Evolutionary conservation across 2,797 vertebrate genomes (phyloP).

Genomic region (Choloepus didactylus): DNA sequence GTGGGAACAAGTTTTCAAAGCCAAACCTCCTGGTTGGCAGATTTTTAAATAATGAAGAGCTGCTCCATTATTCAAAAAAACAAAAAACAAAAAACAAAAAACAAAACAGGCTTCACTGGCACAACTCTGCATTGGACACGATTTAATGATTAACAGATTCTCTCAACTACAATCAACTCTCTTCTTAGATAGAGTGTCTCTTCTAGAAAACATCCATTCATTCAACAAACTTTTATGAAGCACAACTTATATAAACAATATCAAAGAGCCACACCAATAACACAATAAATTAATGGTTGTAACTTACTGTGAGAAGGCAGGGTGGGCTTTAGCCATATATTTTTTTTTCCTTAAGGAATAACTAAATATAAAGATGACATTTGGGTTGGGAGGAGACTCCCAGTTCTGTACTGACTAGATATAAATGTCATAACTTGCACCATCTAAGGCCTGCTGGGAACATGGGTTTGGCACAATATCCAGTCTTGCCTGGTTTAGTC

Average conservation of each 20-base stretch:
- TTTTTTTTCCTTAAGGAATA: not conserved
- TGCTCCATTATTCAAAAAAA: not conserved
- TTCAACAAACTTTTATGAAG: not conserved
- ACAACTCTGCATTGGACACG: not conserved
- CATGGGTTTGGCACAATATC: not conserved
- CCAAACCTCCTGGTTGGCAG: not conserved
- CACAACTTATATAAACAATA: not conserved
- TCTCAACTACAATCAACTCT: not conserved
- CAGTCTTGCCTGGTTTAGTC: not conserved
- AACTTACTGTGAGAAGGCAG: not conserved
- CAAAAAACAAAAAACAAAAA: not conserved
- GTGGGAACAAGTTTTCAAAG: not conserved
- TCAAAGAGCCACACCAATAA: not conserved
- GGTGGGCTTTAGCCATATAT: not conserved
- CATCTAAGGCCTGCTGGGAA: not conserved
- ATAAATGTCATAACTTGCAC: not conserved
- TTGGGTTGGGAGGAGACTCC: not conserved
- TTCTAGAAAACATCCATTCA: not conserved
- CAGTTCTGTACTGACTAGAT: not conserved
- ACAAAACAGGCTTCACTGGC: not conserved
- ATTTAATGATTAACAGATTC: constrained; percentile 45
- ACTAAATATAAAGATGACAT: not conserved
- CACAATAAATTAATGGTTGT: not conserved
- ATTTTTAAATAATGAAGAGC: constrained; percentile 41
- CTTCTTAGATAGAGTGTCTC: not conserved